Evolutionary conservation across 2,888 invertebrate species (phyloP), one percentile per base, ranked within the genome.

Genomic region (Anaspis maculata): DNA sequence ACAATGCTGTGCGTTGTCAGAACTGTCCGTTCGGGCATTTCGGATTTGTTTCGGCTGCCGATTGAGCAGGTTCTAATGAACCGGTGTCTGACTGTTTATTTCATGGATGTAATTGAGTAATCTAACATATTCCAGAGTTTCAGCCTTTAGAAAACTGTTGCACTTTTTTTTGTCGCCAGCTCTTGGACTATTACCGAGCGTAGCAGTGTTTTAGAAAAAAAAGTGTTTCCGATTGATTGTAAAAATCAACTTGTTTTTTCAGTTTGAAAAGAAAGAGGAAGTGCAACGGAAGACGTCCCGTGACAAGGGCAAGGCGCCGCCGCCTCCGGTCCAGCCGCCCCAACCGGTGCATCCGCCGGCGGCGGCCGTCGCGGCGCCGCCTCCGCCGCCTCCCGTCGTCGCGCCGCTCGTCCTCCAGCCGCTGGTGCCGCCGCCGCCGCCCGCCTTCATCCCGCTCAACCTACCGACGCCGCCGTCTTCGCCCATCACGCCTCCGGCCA

Each of bases 261-360:
- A n/a, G n/a, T n/a, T n/a, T n/a, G n/a, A n/a, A n/a, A 85, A 83
- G 65, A 83, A 82, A 60, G 73, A 72, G 39, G 66, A 66, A 28
- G 61, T 56, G 28, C 73, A 73, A 49, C 69, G 73, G 38, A 67
- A 72, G 56, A 61, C 68, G 34, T 72, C 74, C 10, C 66, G 71
- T 24, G 85, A 86, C 55, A 87, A 88, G 62, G 87, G 87, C 7
- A 32, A 32, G 52, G 59, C 55, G n/a, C 56, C 62, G 29, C 52
- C 54, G 35, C 51, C 57, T 11, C 52, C 61, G 11, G 45, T 54
- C 37, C 39, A 48, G 54, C 42, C 60, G 57, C 40, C 41, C 33
- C 51, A 45, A 32, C 46, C 43, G 25, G 64, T 61, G 6, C 39
- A 41, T n/a, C 37, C 37, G n/a, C 39, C 41, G 32, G 51, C 44